Base-by-base conservation (phyloP, 2,113 vertebrate species). In the Zingel zingel region DNA sequence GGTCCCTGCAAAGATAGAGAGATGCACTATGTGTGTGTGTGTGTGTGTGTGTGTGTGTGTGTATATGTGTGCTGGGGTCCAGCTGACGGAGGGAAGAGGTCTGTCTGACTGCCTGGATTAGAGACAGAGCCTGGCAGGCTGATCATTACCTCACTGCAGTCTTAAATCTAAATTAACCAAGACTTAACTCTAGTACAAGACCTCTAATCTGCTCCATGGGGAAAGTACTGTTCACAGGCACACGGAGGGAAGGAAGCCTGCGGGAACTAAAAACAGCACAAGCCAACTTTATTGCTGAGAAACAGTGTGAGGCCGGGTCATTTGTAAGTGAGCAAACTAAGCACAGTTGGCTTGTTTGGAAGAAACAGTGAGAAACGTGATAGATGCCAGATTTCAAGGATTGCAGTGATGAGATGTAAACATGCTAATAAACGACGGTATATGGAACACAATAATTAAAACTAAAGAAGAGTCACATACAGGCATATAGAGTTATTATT, bases 111-210 rank as follows among this genome's bases (percentile, higher is more conserved):
- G 81, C 82, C 70, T 88, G 93, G 92, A 95, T 95, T 94, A 95
- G 47, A 93, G 88, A 70, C 81, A 66, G 84, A 48, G 92, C 77
- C 86, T 83, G 67, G 83, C 85, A 90, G 90, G 89, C 89, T 86
- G 89, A 92, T 94, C 91, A 90, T 92, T 95, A 94, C 93, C 91
- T 93, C 90, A 89, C 88, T 92, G 87, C 76, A 94, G 90, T 88
- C 90, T 91, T 90, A 92, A 93, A 84, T 94, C 94, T 93, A 94
- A 95, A 94, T 94, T 89, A 95, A 92, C 91, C 80, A 86, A 80
- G 90, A 92, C 73, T 93, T 94, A 93, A 89, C 81, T 85, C 90
- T 88, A 57, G 62, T 82, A 89, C 86, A 92, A 86, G 82, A 91
- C 89, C 87, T 94, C 70, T 94, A 94, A 95, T 95, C 92, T 94